phyloP scores from a whole-genome alignment of 2,797 vertebrate species.

The Pangasius sanitwongsei region DNA sequence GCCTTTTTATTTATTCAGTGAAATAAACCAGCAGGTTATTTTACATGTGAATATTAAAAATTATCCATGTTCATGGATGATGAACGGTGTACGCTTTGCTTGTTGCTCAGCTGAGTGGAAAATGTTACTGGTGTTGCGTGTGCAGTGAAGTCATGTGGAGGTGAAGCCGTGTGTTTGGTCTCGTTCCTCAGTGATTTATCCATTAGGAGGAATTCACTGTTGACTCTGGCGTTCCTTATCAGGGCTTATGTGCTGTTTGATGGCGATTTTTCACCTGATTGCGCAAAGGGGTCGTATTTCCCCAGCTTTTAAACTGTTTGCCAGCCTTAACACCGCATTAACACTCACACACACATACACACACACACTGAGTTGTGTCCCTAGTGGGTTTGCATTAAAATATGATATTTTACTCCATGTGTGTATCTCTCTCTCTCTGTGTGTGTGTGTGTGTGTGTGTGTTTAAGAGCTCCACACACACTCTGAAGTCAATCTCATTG shows the following conservation, averaged over 20 bases:
- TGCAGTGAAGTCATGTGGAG: constrained; percentile 83
- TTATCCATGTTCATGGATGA: background rate
- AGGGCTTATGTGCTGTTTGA: constrained; percentile 81
- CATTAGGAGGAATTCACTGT: constrained; percentile 86
- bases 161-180: constrained; percentile 82
- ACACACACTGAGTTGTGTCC: background rate
- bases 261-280: constrained; percentile 80
- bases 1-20: background rate
- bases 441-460: background rate
- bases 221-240: constrained; percentile 84
- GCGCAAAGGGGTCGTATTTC: constrained; percentile 75
- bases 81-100: background rate
- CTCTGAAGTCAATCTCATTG: background rate
- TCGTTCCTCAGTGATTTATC: constrained; percentile 85
- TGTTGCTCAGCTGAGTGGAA: constrained; percentile 28
- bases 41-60: background rate
- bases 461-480: background rate
- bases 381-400: constrained; percentile 5
- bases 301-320: constrained; percentile 57
- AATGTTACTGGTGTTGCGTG: constrained; percentile 47
- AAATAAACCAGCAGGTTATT: background rate
- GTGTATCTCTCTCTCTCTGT: background rate
- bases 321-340: constrained; percentile 16
- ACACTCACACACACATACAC: background rate
- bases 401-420: background rate